Evolutionary conservation across 2,797 vertebrate genomes (phyloP), one percentile per base, ranked within the genome.

Genomic region (Clarias fuscus): DNA sequence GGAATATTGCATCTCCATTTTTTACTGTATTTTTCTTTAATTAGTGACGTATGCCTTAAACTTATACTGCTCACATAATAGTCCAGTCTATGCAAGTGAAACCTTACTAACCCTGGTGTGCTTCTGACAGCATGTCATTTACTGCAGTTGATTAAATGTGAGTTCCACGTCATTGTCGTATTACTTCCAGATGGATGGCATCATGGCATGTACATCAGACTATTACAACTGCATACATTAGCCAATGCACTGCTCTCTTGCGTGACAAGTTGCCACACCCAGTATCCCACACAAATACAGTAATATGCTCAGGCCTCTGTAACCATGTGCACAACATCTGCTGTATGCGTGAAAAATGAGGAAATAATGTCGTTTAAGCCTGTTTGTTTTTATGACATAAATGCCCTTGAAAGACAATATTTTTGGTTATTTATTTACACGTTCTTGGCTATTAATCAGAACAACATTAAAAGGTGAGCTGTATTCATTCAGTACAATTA

Each of bases 141-240:
- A 33, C 53, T 5, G 62, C 33, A 64, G 7, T 7, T 79, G 13
- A 79, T 62, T 62, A 62, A 79, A 79, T 79, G 20, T 62, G 30
- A 80, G 33, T 64, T 79, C 59, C 37, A 7, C 18, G 3, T 22
- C n/a, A 33, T 3, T 80, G 77, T 80, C 3, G 37, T 80, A 64
- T 64, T 64, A 43, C 80, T 58, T n/a, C 43, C 61, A 85, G 65
- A 79, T 78, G 24, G 75, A 85, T 85, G 84, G 64, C n/a, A 79
- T 85, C 75, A 33, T 77, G 77, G 43, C 11, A 7, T 37, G 48
- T 78, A 76, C 61, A 37, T 56, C 27, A 70, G 64, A 72, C 43
- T 22, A 68, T 82, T 65, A 82, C 43, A 56, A 68, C 62, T 82
- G 80, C 24, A 82, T 68, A 82, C 80, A 82, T 82, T 68, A 82